phyloP scores from a whole-genome alignment of 2,113 vertebrate species.

The Semnopithecus entellus region DNA sequence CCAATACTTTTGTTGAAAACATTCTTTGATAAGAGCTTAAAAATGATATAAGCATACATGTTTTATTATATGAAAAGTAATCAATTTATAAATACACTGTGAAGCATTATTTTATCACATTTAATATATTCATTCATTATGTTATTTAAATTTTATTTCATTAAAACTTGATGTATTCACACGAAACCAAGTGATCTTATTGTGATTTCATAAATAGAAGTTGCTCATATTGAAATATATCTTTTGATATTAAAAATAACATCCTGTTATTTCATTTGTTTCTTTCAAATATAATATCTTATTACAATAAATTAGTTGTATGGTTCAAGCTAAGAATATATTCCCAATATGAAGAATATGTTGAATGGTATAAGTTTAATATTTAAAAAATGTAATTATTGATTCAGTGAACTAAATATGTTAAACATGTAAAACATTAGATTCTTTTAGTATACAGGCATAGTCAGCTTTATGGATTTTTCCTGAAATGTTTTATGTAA shows the following conservation, averaged over 20 bases:
- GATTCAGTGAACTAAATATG: conserved; percentile 31
- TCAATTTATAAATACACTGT: not conserved
- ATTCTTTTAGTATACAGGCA: not conserved
- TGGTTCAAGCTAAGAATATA: not conserved
- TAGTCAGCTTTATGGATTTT: not conserved
- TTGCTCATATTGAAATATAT: not conserved
- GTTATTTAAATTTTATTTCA: not conserved
- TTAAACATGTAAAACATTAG: not conserved
- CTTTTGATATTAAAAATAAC: not conserved
- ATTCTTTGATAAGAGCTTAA: not conserved
- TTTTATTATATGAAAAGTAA: not conserved
- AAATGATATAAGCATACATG: not conserved
- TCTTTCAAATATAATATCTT: not conserved
- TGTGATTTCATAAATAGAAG: conserved; percentile 3
- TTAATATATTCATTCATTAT: not conserved
- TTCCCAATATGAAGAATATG: not conserved
- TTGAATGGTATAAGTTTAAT: not conserved
- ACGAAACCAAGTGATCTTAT: not conserved
- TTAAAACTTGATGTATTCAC: not conserved
- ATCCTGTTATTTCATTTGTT: not conserved
- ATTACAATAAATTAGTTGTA: not conserved
- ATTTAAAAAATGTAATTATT: not conserved
- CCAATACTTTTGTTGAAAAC: not conserved
- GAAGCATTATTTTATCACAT: not conserved
- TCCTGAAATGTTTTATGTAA: conserved; percentile 9